These are phyloP conservation scores for Azemiops feae DNA, from an alignment of 2,113 vertebrate species.

Conservation along the genomic window DNA sequence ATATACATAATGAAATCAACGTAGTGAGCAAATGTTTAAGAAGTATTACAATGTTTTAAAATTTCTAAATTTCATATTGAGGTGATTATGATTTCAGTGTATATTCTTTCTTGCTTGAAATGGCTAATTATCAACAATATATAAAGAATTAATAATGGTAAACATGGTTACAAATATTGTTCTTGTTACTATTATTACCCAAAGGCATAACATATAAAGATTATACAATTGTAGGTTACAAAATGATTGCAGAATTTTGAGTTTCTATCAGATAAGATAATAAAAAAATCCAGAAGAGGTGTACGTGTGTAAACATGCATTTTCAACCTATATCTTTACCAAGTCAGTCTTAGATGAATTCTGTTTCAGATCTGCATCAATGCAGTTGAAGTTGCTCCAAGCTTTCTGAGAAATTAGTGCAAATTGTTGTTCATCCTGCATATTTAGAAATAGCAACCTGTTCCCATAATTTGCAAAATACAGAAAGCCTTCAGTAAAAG, in stretches of 20 bases:
- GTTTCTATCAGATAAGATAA: background rate
- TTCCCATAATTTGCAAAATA: background rate
- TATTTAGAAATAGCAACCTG: background rate
- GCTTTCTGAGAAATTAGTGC: background rate
- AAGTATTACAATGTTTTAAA: background rate
- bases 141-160: background rate
- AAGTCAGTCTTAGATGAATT: background rate
- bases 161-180: background rate
- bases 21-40: background rate
- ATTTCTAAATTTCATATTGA: background rate
- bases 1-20: background rate
- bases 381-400: background rate
- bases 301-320: background rate
- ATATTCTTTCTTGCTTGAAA: background rate
- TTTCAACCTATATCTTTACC: background rate
- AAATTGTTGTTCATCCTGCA: background rate
- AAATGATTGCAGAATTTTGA: background rate
- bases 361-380: background rate
- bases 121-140: background rate
- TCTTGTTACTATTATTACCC: background rate
- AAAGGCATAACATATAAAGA: background rate
- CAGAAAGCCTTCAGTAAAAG: background rate
- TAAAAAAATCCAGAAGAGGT: background rate
- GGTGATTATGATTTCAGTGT: background rate
- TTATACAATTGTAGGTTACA: background rate